phyloP scores from a whole-genome alignment of 30 jellyfish, hydroid and myxozoan genomes.

The Hydractinia symbiolongicarpus region DNA sequence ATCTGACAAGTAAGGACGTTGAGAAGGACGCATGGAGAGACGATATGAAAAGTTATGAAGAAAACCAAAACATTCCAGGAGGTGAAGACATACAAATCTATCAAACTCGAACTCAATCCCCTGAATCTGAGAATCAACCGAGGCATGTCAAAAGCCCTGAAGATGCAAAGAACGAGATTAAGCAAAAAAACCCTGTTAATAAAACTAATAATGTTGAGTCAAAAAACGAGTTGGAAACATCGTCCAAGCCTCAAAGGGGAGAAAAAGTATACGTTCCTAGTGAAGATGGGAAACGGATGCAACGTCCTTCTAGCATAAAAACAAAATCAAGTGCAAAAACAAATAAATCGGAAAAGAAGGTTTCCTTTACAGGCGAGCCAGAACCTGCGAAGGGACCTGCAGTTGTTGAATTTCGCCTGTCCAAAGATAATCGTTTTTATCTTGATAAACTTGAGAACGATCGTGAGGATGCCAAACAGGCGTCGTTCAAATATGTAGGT shows the following conservation, averaged over 20 bases:
- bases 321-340: neutral
- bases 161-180: neutral
- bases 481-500: no score
- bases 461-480: no score
- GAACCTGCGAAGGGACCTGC: neutral
- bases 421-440: conserved; percentile 10
- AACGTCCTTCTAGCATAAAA: conserved; percentile 6
- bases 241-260: neutral
- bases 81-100: no score
- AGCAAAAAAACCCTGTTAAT: neutral
- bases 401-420: neutral
- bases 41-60: no score
- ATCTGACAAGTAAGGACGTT: neutral
- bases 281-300: neutral
- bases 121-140: neutral
- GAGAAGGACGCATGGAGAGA: neutral
- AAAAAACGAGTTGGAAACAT: neutral
- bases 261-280: neutral
- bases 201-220: no score
- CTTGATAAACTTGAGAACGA: neutral
- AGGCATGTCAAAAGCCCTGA: neutral
- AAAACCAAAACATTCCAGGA: no score
- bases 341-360: neutral
- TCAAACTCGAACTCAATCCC: no score
- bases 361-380: neutral